These are phyloP conservation scores for Sarcophaga rosellei DNA, from an alignment of 2,888 invertebrate genomes.

Conservation along the genomic window DNA sequence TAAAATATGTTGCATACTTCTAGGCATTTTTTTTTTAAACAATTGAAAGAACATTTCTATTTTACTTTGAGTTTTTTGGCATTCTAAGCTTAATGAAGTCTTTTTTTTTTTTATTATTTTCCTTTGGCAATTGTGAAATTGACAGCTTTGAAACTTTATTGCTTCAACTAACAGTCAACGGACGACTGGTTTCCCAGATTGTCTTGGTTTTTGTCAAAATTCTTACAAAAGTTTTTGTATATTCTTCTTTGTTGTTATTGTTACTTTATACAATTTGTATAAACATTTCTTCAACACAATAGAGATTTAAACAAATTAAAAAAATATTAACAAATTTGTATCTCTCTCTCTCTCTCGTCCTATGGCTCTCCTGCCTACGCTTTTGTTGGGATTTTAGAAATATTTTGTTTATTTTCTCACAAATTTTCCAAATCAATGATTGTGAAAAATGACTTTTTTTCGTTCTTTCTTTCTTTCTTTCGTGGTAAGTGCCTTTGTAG, in stretches of 20 bases:
- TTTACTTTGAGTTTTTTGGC: too few relatives aligned
- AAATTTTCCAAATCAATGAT: conserved; percentile 59
- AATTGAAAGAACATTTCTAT: too few relatives aligned
- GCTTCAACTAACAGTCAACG: too few relatives aligned
- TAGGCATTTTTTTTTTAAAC: too few relatives aligned
- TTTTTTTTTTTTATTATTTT: background rate
- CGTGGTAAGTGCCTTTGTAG: background rate
- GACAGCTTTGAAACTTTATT: background rate
- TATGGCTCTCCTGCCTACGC: too few relatives aligned
- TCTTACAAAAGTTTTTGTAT: background rate
- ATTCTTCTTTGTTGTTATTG: background rate
- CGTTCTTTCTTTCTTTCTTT: background rate
- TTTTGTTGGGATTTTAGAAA: background rate
- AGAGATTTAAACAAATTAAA: conserved; percentile 42
- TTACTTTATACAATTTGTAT: conserved; percentile 37
- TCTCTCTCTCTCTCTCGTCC: background rate
- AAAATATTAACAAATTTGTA: conserved; percentile 15
- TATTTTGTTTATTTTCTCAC: conserved; percentile 38
- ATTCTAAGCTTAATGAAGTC: too few relatives aligned
- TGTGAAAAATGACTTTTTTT: conserved; percentile 43
- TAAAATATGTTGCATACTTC: too few relatives aligned
- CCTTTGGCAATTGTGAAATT: background rate
- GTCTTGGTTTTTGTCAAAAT: background rate
- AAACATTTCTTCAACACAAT: conserved; percentile 35
- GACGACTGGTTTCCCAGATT: background rate